Evolutionary conservation across 1,140 invertebrate species (phyloP).

Genomic region (Drosophila bocqueti): DNA sequence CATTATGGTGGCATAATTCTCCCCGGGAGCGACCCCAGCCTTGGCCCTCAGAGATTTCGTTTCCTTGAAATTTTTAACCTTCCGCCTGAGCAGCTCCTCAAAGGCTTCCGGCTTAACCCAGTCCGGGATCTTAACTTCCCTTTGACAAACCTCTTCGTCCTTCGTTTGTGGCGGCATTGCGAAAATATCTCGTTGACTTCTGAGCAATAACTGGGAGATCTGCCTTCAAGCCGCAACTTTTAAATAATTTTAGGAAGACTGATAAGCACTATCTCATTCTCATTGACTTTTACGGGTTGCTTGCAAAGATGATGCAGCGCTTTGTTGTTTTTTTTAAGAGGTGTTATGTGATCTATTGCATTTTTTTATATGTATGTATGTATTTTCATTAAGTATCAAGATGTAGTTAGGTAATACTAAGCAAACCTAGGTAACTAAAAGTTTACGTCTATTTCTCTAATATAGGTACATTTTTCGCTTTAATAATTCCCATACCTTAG

Average conservation of each 20-base stretch:
- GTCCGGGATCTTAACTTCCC: constrained; percentile 36
- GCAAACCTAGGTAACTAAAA: background rate
- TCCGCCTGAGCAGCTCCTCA: constrained; percentile 79
- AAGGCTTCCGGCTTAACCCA: constrained; percentile 85
- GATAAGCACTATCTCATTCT: constrained; percentile 13
- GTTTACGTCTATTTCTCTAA: background rate
- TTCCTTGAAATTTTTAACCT: constrained; percentile 69
- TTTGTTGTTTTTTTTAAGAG: background rate
- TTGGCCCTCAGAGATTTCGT: constrained; percentile 48
- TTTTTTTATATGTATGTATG: background rate
- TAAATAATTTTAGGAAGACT: constrained; percentile 6
- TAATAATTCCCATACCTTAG: background rate
- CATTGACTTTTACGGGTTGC: background rate
- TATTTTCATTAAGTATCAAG: background rate
- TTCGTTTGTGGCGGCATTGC: constrained; percentile 47
- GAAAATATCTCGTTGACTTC: background rate
- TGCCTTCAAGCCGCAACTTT: background rate
- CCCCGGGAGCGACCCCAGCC: constrained; percentile 57
- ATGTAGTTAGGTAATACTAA: background rate
- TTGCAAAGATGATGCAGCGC: constrained; percentile 1
- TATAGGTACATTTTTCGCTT: no score
- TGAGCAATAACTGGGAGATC: background rate
- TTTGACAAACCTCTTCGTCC: constrained; percentile 7
- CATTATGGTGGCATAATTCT: constrained; percentile 79
- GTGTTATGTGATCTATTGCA: constrained; percentile 4